Evolutionary conservation across 1,140 invertebrate genomes (phyloP), one percentile per base, ranked within the genome.

Genomic region (Drosophila asahinai): DNA sequence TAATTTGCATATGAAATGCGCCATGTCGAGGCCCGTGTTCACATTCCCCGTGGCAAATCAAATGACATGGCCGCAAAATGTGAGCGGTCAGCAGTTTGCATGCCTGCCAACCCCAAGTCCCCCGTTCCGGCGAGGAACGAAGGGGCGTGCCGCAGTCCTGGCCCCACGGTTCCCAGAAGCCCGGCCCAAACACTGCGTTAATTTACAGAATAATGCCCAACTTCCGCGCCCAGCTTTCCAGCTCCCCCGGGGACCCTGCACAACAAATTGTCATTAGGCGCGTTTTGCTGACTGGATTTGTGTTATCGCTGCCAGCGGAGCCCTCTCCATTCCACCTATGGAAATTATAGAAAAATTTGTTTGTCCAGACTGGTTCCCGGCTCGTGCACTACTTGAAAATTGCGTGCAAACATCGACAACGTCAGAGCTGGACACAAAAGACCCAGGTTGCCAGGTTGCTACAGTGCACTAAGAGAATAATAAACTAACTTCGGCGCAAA

Each of bases 1-100:
- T 89, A 89, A 89, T 89, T 89, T 89, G 84, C 84, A 89, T 89
- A 89, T 76, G 84, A 89, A 89, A 89, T 89, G 84, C 82, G 81
- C 77, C 74, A 81, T 91, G 86, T 83, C 82, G 71, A 43, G 17
- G 54, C 61, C 74, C 54, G 27, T 70, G 71, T 19, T 67, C 65
- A 73, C 72, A 83, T 81, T 77, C 82, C 81, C 74, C 65, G 57
- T 60, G 63, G 83, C 83, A 86, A 91, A 83, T 81, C 79, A 86
- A 91, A 80, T 86, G 86, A 81, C 77, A 90, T 86, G 80, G 52
- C 74, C 72, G 64, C 77, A 68, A 77, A 80, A 77, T 77, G 73
- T 77, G 70, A 58, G 49, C 58, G 71, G 72, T 64, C 71, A 75
- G 59, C 38, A 48, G 72, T 64, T 84, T 77, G 80, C 83, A 87